Evolutionary conservation across 2,888 invertebrate genomes (phyloP).

Genomic region (Mesochorus sp.): DNA sequence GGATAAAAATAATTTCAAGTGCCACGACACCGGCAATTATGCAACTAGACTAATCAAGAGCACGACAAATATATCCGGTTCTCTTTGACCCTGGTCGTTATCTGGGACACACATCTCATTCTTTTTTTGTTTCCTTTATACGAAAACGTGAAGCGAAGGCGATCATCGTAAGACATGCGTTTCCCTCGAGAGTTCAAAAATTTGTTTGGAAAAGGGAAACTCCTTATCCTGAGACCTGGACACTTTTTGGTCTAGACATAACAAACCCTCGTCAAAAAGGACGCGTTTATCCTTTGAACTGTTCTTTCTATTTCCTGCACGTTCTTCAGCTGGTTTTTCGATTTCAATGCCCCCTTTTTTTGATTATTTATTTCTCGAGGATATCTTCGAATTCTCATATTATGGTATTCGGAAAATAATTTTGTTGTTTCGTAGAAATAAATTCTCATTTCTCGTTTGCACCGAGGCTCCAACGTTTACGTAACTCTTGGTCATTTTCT

Average conservation of each 20-base stretch:
- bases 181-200: too few species aligned
- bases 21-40: too few species aligned
- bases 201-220: too few species aligned
- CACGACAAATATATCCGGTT: too few species aligned
- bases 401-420: constrained; percentile 3
- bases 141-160: too few species aligned
- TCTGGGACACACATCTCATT: too few species aligned
- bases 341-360: constrained; percentile 13
- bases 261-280: constrained; percentile 59
- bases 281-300: constrained; percentile 33
- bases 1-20: too few species aligned
- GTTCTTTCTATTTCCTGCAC: constrained; percentile 31
- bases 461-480: neutral
- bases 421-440: neutral
- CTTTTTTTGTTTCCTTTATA: too few species aligned
- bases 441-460: neutral
- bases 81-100: too few species aligned
- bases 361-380: constrained; percentile 29
- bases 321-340: neutral
- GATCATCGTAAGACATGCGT: too few species aligned
- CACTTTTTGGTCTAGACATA: constrained; percentile 35
- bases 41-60: too few species aligned
- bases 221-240: too few species aligned
- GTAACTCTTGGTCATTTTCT: constrained; percentile 10
- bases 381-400: neutral